Base-by-base conservation (phyloP, 1,140 invertebrate species). In the Papilio glaucus region DNA sequence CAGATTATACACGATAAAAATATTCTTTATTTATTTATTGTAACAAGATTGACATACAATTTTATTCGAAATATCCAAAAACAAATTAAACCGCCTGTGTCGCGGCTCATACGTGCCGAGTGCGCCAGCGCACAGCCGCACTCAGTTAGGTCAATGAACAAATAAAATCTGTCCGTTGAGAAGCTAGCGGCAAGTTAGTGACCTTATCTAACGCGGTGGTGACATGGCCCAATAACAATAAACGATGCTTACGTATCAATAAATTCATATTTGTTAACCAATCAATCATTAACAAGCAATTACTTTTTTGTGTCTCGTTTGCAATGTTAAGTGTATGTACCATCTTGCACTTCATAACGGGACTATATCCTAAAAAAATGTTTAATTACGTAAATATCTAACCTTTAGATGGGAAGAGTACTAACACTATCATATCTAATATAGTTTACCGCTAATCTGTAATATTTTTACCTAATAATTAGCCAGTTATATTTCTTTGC, bases 141-240 rank as follows among this genome's bases (percentile, higher is more conserved):
- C 72, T 74, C 67, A 71, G 73, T 63, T 80, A 81, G 88, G 85
- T 90, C 88, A 90, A 88, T 85, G 87, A 80, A 90, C 87, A 90
- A 87, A 83, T 81, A 80, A 89, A 81, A 82, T 83, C 79, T 80
- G 77, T 39, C 81, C 81, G 82, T 77, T 78, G 78, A 76, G 80
- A 84, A 86, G 81, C 83, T 85, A 83, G 84, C 85, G 77, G 77
- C 83, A 76, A 80, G 81, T 78, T 80, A 82, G 73, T 84, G 85
- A 85, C 85, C 81, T 89, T 89, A 89, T 87, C 87, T 81, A 77
- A 80, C 71, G 68, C 41, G 73, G 73, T 70, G 74, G 77, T 78
- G 77, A 83, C 78, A 78, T 76, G 78, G 72, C 63, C 63, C 72
- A 75, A 77, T 75, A 78, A n/a, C n/a, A n/a, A 77, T 74, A 79